phyloP scores from a whole-genome alignment of 35 echinoderm and acorn worm genomes.

The Acanthaster planci region DNA sequence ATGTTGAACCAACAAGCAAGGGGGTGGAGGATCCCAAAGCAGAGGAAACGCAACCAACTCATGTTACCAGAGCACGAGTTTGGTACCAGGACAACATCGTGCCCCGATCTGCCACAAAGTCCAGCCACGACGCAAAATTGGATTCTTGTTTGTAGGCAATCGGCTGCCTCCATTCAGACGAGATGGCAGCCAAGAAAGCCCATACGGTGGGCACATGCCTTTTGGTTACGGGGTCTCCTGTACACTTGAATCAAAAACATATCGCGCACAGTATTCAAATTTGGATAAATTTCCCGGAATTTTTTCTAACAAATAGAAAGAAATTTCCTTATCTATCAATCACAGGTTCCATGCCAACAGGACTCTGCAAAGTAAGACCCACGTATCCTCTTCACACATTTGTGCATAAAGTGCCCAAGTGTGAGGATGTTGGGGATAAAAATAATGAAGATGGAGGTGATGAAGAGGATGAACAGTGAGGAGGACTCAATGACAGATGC shows the following conservation, averaged over 20 bases:
- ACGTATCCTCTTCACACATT: not conserved
- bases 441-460: conserved; percentile 30
- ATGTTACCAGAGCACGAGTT: not conserved
- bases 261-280: too few relatives aligned
- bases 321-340: not conserved
- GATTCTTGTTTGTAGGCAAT: too few relatives aligned
- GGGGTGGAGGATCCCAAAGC: not conserved
- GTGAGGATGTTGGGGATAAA: not conserved
- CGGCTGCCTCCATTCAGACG: too few relatives aligned
- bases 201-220: too few relatives aligned
- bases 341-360: conserved; percentile 31
- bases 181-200: too few relatives aligned
- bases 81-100: not conserved
- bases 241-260: too few relatives aligned
- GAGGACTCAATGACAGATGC: not conserved
- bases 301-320: too few relatives aligned
- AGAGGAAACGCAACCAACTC: not conserved
- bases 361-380: conserved; percentile 10
- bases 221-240: too few relatives aligned
- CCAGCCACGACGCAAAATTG: too few relatives aligned
- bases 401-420: not conserved
- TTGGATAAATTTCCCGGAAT: too few relatives aligned
- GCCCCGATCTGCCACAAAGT: too few relatives aligned
- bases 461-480: conserved; percentile 2
- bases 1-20: not conserved